phyloP scores from a whole-genome alignment of 2,888 invertebrate species.

The Eugnorisma glareosa region DNA sequence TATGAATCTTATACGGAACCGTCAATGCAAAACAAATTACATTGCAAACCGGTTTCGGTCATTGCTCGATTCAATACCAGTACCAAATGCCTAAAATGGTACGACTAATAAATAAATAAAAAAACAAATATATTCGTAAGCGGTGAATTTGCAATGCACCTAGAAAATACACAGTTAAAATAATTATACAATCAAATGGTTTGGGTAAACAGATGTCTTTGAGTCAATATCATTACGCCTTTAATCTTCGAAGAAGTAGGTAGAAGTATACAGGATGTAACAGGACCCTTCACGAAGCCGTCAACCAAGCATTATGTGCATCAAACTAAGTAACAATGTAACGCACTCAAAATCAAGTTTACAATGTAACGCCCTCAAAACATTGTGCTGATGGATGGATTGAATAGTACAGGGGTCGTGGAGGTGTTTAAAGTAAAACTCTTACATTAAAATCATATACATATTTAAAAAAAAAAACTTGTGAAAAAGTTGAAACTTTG shows the following conservation, averaged over 20 bases:
- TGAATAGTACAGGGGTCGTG: too few species aligned
- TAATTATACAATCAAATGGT: slow-evolving; percentile 9
- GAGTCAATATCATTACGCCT: not conserved
- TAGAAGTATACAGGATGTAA: too few species aligned
- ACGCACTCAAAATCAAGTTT: too few species aligned
- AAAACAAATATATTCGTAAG: slow-evolving; percentile 19
- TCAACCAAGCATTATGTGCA: too few species aligned
- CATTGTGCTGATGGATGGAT: too few species aligned
- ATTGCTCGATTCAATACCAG: slow-evolving; percentile 49
- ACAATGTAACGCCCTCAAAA: too few species aligned
- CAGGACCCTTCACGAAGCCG: too few species aligned
- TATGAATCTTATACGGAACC: slow-evolving; percentile 13
- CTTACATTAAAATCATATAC: too few species aligned
- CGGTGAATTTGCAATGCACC: slow-evolving; percentile 12
- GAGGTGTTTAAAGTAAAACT: too few species aligned
- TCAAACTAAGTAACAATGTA: too few species aligned
- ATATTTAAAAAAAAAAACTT: too few species aligned
- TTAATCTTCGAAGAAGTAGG: not conserved
- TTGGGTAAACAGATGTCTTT: not conserved
- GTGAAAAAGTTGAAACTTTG: too few species aligned
- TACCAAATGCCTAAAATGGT: slow-evolving; percentile 36
- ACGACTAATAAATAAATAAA: slow-evolving; percentile 44
- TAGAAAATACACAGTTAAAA: slow-evolving; percentile 5
- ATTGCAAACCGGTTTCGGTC: slow-evolving; percentile 55
- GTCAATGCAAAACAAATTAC: slow-evolving; percentile 22